phyloP scores from a whole-genome alignment of 2,888 invertebrate species.

The Elmis aenea region DNA sequence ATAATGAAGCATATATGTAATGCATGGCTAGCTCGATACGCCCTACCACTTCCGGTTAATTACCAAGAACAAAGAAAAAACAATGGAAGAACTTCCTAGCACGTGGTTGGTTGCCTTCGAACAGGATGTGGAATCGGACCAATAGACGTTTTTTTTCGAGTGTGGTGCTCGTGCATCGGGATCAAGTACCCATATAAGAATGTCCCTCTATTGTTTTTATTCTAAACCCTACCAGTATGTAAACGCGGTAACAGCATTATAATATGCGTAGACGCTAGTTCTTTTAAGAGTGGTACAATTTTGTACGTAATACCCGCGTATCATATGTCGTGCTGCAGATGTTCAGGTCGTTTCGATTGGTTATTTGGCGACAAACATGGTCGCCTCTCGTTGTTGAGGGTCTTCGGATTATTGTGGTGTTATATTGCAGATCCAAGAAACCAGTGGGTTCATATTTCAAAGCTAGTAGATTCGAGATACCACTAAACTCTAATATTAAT shows the following conservation, averaged over 20 bases:
- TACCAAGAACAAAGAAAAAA: conserved; percentile 41
- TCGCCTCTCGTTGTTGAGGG: conserved; percentile 17
- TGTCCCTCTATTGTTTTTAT: conserved; percentile 2
- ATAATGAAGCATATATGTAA: conserved; percentile 37
- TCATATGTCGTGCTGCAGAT: conserved; percentile 28
- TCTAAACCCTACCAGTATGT: conserved; percentile 7
- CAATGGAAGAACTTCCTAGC: conserved; percentile 34
- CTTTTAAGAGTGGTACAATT: conserved; percentile 10
- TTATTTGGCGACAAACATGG: conserved; percentile 22
- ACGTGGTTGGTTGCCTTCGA: conserved; percentile 39
- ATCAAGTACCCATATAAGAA: conserved; percentile 29
- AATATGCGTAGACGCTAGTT: conserved; percentile 1
- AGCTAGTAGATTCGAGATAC: no score
- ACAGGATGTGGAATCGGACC: conserved; percentile 36
- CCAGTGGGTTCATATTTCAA: background rate
- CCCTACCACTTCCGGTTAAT: conserved; percentile 43
- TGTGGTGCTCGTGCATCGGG: conserved; percentile 31
- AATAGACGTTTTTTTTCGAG: conserved; percentile 35
- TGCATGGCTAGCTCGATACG: conserved; percentile 36
- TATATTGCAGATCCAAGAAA: conserved; percentile 7
- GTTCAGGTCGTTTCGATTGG: conserved; percentile 23
- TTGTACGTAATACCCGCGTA: conserved; percentile 21
- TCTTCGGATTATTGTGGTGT: conserved; percentile 14
- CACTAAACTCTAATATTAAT: no score
- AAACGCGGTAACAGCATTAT: background rate